Evolutionary conservation across 2,888 invertebrate genomes (phyloP).

Genomic region (Lepidochrysops patricia): DNA sequence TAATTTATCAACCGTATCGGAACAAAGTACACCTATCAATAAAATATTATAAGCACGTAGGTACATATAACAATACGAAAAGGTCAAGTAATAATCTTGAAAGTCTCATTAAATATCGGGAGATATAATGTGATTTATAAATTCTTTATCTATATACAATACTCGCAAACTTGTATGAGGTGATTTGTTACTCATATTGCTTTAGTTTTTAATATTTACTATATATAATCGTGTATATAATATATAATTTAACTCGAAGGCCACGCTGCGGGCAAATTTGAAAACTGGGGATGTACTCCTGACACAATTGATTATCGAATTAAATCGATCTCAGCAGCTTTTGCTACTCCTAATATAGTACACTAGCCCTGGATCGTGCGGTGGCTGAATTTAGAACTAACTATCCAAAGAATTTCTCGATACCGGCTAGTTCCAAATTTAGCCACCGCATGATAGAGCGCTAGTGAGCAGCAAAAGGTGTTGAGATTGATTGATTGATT

Average conservation of each 20-base stretch:
- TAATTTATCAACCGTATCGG: background rate
- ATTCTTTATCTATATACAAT: constrained; percentile 12
- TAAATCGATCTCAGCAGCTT: no score
- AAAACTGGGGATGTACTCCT: background rate
- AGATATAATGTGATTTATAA: constrained; percentile 8
- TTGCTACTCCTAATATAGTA: no score
- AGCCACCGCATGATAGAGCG: no score
- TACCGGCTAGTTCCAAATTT: no score
- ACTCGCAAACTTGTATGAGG: constrained; percentile 8
- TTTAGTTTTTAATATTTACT: background rate
- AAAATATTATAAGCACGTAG: background rate
- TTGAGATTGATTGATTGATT: no score
- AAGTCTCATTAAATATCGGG: background rate
- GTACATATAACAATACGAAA: background rate
- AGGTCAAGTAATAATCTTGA: background rate
- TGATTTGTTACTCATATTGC: constrained; percentile 7
- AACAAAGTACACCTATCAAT: background rate
- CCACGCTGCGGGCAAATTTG: constrained; percentile 2
- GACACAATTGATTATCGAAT: no score
- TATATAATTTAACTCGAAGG: constrained; percentile 5
- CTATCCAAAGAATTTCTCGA: no score
- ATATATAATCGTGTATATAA: background rate
- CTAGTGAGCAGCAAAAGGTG: no score
- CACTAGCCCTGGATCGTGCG: no score
- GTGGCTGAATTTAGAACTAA: no score